Conservation (phyloP, 2,797 vertebrate species). For the Muscicapa striata region DNA sequence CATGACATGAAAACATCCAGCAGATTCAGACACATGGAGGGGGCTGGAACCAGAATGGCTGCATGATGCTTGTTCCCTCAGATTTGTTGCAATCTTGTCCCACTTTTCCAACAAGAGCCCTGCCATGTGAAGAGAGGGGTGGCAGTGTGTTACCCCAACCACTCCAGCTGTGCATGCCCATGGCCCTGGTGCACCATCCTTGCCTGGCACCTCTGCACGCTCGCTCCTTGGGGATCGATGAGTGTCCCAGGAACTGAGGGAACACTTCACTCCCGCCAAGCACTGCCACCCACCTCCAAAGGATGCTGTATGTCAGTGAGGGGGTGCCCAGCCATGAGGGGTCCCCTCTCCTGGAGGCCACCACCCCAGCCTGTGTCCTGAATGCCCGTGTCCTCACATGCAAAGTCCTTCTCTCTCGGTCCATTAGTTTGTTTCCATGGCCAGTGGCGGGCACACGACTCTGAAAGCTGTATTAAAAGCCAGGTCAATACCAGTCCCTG, state of each 20-base stretch:
- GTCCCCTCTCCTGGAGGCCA: not conserved
- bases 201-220: not conserved
- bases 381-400: not conserved
- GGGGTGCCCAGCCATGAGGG: not conserved
- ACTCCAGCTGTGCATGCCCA: not conserved
- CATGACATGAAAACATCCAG: not conserved
- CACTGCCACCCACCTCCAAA: rapidly evolving
- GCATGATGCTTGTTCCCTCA: not conserved
- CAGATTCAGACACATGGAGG: not conserved
- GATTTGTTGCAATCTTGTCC: not conserved
- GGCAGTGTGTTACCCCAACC: not conserved
- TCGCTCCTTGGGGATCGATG: not conserved
- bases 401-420: slow-evolving; percentile 44
- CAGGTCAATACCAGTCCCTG: slow-evolving; percentile 58
- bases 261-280: not conserved
- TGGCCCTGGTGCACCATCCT: not conserved
- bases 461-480: slow-evolving; percentile 73
- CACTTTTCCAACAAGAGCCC: not conserved
- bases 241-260: not conserved
- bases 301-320: rapidly evolving
- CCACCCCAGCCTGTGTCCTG: slow-evolving; percentile 1
- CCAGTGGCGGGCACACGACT: slow-evolving; percentile 18
- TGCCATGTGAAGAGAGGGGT: not conserved
- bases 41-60: not conserved
- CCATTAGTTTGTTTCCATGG: slow-evolving; percentile 67